These are phyloP conservation scores for Adineta ricciae DNA, from an alignment of 2,888 invertebrate genomes.

Conservation along the genomic window DNA sequence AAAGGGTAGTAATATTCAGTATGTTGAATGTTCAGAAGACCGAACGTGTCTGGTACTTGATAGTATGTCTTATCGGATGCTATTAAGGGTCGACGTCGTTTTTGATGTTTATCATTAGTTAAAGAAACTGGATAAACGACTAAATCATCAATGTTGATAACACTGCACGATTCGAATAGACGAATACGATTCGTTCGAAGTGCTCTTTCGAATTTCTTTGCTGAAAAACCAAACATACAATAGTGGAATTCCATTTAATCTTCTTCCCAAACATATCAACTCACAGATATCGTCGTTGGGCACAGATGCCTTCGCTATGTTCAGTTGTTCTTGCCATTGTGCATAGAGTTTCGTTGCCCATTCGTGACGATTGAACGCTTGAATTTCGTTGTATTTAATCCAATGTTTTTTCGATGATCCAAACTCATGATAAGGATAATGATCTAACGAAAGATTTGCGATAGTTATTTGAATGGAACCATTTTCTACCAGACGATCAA, in stretches of 20 bases:
- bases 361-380: background rate
- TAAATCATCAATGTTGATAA: background rate
- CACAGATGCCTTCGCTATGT: background rate
- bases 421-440: slow-evolving; percentile 90
- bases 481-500: slow-evolving; percentile 61
- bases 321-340: background rate
- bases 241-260: no score
- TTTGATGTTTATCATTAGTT: background rate
- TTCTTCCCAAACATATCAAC: background rate
- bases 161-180: slow-evolving; percentile 19
- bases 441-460: slow-evolving; percentile 65
- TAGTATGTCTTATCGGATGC: background rate
- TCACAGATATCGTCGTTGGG: background rate
- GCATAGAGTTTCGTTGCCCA: background rate
- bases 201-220: background rate
- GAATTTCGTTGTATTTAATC: background rate
- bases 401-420: slow-evolving; percentile 34
- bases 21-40: background rate
- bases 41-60: background rate
- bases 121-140: background rate
- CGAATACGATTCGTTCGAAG: background rate
- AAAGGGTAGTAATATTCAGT: background rate
- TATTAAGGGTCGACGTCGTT: background rate
- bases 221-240: background rate
- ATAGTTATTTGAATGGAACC: slow-evolving; percentile 85